Percentiles rank a stretch among this genome's conserved stretches.
These are phyloP conservation scores for Xenus cinereus DNA, from an alignment of 2,113 vertebrate species.

Conservation along the genomic window DNA sequence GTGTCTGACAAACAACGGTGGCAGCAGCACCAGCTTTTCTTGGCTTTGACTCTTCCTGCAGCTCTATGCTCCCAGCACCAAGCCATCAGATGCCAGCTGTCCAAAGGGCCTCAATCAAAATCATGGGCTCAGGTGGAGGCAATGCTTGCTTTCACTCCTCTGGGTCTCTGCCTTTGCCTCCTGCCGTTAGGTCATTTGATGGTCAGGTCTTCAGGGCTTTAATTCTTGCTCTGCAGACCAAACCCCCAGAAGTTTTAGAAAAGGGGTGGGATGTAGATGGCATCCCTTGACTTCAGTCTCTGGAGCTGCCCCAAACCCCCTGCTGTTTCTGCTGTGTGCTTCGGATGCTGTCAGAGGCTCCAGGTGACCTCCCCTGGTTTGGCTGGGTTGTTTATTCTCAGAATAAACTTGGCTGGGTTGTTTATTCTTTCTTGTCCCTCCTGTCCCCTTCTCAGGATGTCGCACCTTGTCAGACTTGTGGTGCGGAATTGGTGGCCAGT, in stretches of 20 bases:
- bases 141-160: background rate
- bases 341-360: background rate
- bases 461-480: background rate
- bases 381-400: background rate
- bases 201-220: background rate
- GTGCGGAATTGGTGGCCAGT: background rate
- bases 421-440: background rate
- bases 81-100: background rate
- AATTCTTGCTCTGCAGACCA: background rate
- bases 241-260: background rate
- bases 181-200: background rate
- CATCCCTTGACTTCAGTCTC: background rate
- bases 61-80: background rate
- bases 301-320: background rate
- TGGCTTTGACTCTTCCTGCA: background rate
- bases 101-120: background rate
- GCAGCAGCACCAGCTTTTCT: rapidly evolving
- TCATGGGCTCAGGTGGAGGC: background rate
- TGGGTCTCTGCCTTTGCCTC: background rate
- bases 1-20: rapidly evolving
- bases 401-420: background rate
- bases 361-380: background rate
- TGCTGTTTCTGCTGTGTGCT: background rate
- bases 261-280: background rate
- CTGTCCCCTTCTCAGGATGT: background rate